Evolutionary conservation across 2,797 vertebrate genomes (phyloP).

Genomic region (Lithobates pipiens): DNA sequence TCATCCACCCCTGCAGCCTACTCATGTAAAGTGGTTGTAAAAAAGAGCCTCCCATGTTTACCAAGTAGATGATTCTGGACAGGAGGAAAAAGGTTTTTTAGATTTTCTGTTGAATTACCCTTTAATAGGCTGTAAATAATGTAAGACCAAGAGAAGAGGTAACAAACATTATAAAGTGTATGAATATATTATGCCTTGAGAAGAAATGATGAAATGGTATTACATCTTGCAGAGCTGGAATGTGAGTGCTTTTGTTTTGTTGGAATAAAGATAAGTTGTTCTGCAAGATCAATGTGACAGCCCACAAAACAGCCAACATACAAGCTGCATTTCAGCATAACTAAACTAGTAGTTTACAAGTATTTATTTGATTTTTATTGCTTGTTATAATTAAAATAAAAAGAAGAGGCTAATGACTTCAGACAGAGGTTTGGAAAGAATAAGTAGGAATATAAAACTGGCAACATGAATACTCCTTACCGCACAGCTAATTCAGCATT

Average conservation of each 20-base stretch:
- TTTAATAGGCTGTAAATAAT: background rate
- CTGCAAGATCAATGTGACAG: constrained; percentile 4
- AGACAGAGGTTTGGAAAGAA: constrained; percentile 47
- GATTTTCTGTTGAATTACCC: background rate
- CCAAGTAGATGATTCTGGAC: background rate
- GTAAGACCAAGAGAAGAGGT: background rate
- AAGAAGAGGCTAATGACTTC: constrained; percentile 28
- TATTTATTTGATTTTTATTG: constrained; percentile 47
- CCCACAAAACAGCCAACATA: background rate
- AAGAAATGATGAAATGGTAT: background rate
- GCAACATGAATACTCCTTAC: constrained; percentile 36
- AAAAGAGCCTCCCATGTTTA: no score
- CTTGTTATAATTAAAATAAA: constrained; percentile 46
- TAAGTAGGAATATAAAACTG: constrained; percentile 39
- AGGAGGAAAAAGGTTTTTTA: background rate
- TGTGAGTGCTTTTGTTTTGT: background rate
- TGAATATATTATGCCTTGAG: background rate
- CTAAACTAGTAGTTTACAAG: constrained; percentile 39
- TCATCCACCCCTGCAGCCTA: no score
- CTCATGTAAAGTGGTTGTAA: no score
- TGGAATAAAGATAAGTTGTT: constrained; percentile 3
- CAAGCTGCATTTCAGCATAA: constrained; percentile 3
- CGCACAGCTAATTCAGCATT: constrained; percentile 27
- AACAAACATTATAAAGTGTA: background rate
- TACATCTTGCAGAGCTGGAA: background rate